Percentiles rank a stretch among this genome's conserved stretches.
phyloP scores from a whole-genome alignment of 2,888 invertebrate genomes.

The Chamaedrilus cognettii region DNA sequence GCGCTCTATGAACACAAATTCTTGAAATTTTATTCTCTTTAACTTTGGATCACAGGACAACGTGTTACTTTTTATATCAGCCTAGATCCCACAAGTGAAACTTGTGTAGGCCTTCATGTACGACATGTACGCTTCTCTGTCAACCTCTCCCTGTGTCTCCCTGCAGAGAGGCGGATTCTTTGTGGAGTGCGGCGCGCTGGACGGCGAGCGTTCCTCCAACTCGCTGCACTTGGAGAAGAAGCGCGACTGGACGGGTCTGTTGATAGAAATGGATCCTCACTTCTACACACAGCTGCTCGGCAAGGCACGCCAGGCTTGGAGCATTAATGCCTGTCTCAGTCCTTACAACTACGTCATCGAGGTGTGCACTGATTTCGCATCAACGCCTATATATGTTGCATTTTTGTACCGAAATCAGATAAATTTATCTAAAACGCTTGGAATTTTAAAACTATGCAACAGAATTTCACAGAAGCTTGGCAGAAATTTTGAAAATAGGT shows the following conservation, averaged over 20 bases:
- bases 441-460: neutral
- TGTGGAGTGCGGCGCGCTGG: conserved; percentile 70
- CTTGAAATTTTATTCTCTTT: too few species aligned
- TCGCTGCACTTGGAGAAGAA: conserved; percentile 74
- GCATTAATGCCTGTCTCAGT: conserved; percentile 79
- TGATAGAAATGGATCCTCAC: conserved; percentile 68
- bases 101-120: too few species aligned
- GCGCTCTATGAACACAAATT: too few species aligned
- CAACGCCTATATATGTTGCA: neutral
- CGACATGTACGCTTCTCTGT: too few species aligned
- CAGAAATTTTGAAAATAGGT: neutral
- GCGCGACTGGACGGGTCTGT: conserved; percentile 20
- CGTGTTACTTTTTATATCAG: too few species aligned
- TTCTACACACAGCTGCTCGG: conserved; percentile 72
- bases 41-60: too few species aligned
- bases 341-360: conserved; percentile 55
- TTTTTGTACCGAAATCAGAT: neutral
- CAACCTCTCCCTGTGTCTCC: too few species aligned
- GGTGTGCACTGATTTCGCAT: neutral
- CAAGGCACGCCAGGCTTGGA: conserved; percentile 66
- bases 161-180: conserved; percentile 71
- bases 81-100: too few species aligned
- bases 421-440: neutral
- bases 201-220: conserved; percentile 67
- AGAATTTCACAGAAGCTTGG: neutral